Conservation (phyloP, 2,797 vertebrate genomes). For the Sternarchorhynchus goeldii region DNA sequence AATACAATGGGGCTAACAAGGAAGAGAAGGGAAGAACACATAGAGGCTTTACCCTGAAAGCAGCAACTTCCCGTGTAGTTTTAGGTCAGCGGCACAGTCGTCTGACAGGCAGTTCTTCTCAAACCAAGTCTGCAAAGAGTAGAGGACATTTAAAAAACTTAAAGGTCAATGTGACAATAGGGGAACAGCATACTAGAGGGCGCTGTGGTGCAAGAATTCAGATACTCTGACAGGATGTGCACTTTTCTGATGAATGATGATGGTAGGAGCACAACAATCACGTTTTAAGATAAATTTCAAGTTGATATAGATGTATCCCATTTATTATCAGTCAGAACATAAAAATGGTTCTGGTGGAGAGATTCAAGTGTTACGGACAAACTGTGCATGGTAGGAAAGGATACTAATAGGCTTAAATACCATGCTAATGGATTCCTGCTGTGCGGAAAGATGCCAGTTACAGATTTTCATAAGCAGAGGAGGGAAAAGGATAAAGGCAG, state of each 20-base stretch:
- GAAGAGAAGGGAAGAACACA: conserved; percentile 10
- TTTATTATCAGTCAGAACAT: background rate
- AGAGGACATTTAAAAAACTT: conserved; percentile 57
- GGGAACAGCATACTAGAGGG: conserved; percentile 65
- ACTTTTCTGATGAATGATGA: background rate
- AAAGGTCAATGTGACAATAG: conserved; percentile 53
- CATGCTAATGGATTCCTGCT: conserved; percentile 57
- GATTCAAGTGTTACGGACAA: conserved; percentile 16
- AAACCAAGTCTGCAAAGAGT: conserved; percentile 86
- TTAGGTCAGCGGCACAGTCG: conserved; percentile 94
- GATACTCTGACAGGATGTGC: background rate
- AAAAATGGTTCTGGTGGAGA: conserved; percentile 20
- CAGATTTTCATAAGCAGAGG: conserved; percentile 52
- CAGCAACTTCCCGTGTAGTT: conserved; percentile 87
- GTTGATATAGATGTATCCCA: background rate
- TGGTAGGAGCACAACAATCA: background rate
- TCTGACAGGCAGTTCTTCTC: conserved; percentile 97
- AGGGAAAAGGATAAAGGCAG: conserved; percentile 30
- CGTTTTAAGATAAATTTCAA: background rate
- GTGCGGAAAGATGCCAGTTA: conserved; percentile 61
- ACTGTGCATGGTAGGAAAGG: conserved; percentile 49
- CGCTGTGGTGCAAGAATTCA: conserved; percentile 65
- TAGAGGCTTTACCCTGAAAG: conserved; percentile 84
- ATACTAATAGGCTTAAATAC: conserved; percentile 53
- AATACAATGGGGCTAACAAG: conserved; percentile 26